Evolutionary conservation across 2,888 invertebrate species (phyloP).

Genomic region (Ctenicera cuprea): DNA sequence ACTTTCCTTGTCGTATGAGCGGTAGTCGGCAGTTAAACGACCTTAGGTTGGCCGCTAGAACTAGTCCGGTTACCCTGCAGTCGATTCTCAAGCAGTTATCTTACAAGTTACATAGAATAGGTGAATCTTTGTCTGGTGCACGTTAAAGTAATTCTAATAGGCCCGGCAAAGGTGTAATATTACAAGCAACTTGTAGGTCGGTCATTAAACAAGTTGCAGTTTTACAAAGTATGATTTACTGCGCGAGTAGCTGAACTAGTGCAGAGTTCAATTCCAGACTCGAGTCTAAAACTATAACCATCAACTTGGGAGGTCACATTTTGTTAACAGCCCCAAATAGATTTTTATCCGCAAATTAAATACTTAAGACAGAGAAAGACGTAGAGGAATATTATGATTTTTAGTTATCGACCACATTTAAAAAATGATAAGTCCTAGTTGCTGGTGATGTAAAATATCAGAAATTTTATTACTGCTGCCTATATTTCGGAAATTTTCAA

Average conservation of each 20-base stretch:
- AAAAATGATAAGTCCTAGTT: too few relatives aligned
- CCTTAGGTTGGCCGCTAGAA: conserved; percentile 58
- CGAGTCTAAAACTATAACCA: conserved; percentile 51
- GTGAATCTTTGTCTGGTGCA: conserved; percentile 51
- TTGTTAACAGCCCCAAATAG: conserved; percentile 15
- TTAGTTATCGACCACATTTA: too few relatives aligned
- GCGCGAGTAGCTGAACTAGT: conserved; percentile 63
- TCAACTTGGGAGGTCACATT: conserved; percentile 60
- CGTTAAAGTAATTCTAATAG: conserved; percentile 29
- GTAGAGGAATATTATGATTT: too few relatives aligned
- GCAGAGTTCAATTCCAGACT: conserved; percentile 52
- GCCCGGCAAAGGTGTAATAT: conserved; percentile 38
- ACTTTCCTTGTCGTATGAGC: conserved; percentile 54
- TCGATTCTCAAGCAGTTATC: conserved; percentile 34
- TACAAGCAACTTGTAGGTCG: conserved; percentile 58
- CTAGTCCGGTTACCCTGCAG: conserved; percentile 55
- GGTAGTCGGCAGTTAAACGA: conserved; percentile 59
- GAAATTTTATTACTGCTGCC: too few relatives aligned
- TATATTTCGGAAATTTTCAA: too few relatives aligned
- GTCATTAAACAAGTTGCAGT: conserved; percentile 63
- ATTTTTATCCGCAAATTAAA: background rate
- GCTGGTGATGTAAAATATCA: too few relatives aligned
- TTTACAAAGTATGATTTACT: conserved; percentile 62
- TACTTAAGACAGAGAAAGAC: too few relatives aligned
- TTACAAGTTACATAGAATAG: conserved; percentile 46